A percentile compares a stretch with the other conserved stretches of the same genome.
phyloP scores from a whole-genome alignment of 2,797 vertebrate species.

The Urocyon cinereoargenteus region DNA sequence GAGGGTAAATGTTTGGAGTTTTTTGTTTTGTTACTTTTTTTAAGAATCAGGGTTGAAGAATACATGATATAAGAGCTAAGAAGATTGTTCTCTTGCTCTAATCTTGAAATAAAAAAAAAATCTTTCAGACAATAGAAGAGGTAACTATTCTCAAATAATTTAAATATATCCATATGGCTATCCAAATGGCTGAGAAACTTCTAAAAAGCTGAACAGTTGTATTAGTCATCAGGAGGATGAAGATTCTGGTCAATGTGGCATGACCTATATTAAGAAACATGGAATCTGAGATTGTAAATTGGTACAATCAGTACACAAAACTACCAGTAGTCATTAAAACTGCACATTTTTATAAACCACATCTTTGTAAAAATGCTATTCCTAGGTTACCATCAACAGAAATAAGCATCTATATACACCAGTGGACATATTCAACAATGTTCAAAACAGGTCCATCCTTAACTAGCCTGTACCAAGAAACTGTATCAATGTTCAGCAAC shows the following conservation, averaged over 20 bases:
- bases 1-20: not conserved
- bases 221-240: not conserved
- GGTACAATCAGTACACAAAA: not conserved
- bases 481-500: not conserved
- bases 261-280: not conserved
- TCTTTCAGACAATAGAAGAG: not conserved
- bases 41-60: not conserved
- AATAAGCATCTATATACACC: not conserved
- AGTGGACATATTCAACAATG: not conserved
- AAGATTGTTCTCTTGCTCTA: not conserved
- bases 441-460: not conserved
- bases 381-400: not conserved
- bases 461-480: not conserved
- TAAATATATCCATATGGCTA: too few relatives aligned
- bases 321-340: not conserved
- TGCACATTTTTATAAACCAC: not conserved
- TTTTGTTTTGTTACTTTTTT: not conserved
- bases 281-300: not conserved
- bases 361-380: not conserved
- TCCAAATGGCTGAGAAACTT: not conserved
- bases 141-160: not conserved
- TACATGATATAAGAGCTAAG: not conserved
- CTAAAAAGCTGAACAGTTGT: not conserved
- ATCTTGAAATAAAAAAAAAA: not conserved
- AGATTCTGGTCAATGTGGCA: not conserved